phyloP scores from a whole-genome alignment of 1,140 invertebrate species.

The Helicorthomorpha holstii region DNA sequence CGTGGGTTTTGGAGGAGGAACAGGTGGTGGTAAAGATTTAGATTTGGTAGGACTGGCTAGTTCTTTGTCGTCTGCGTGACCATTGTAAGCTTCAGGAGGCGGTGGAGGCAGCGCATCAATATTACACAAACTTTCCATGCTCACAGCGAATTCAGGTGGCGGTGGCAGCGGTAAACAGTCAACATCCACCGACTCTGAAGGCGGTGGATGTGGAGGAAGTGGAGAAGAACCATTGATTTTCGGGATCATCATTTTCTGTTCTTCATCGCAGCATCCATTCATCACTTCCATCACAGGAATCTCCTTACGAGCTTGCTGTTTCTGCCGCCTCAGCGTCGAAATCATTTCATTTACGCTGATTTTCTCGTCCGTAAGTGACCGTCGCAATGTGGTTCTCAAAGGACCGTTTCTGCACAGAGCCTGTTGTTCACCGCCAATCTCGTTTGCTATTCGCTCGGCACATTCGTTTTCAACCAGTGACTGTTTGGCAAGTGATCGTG shows the following conservation, averaged over 20 bases:
- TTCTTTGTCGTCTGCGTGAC: slow-evolving; percentile 16
- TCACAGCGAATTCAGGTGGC: slow-evolving; percentile 16
- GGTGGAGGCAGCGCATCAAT: slow-evolving; percentile 32
- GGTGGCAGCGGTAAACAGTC: slow-evolving; percentile 21
- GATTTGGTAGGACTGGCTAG: slow-evolving; percentile 37
- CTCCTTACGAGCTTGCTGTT: neutral
- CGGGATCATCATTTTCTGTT: neutral
- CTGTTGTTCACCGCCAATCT: slow-evolving; percentile 55
- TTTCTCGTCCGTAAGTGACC: slow-evolving; percentile 21
- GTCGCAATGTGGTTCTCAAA: slow-evolving; percentile 17
- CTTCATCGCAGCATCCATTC: slow-evolving; percentile 2
- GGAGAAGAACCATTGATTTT: too few relatives aligned
- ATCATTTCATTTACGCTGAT: slow-evolving; percentile 10
- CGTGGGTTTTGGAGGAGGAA: slow-evolving; percentile 3
- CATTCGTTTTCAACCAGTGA: slow-evolving; percentile 8
- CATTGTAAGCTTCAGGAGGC: slow-evolving; percentile 24
- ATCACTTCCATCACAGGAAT: neutral
- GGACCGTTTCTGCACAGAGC: slow-evolving; percentile 12
- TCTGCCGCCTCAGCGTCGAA: neutral
- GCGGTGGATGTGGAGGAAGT: neutral
- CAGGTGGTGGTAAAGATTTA: slow-evolving; percentile 47
- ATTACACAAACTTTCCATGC: slow-evolving; percentile 12
- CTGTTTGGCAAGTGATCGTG: slow-evolving; percentile 39
- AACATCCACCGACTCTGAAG: slow-evolving; percentile 7
- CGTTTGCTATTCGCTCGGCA: slow-evolving; percentile 11